Base-by-base conservation (phyloP, 2,888 invertebrate species). In the Ormia ochracea region DNA sequence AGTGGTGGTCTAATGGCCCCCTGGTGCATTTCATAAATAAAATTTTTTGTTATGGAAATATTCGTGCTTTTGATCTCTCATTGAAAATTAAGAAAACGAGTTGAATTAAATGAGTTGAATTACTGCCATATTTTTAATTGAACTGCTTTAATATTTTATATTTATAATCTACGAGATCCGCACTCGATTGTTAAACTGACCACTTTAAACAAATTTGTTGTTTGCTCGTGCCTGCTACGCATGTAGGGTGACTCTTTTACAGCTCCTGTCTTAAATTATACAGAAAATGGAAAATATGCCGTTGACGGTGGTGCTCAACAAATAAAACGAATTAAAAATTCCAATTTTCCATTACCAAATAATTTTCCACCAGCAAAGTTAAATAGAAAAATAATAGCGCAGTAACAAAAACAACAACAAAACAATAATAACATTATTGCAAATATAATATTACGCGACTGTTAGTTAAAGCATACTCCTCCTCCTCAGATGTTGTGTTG, bases 271-370 rank as follows among this genome's bases (percentile, higher is more conserved):
- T 9, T 6, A 12, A n/a, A 1, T 36, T 26, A 43, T 45, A 23
- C 17, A 0, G 12, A 31, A 23, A 63, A 61, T 26, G 28, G 12
- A 65, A 79, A 74, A 75, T 72, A 80, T 75, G 54, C 38, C 79
- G 61, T 72, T 80, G 75, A 76, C 76, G 80, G 72, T 75, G 75
- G 58, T 80, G 81, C 76, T 80, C 72, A 80, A 69, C 74, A 78
- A 78, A 81, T 82, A 83, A 83, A 81, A 81, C 81, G 81, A 78
- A 82, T 82, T 82, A 78, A 83, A n/a, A 80, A 81, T 81, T 82
- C 83, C 83, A 81, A 81, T 82, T 82, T 83, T 75, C 65, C 73
- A 79, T 79, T 79, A 73, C 69, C 72, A 68, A 81, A 78, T 68
- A 76, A 73, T 73, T 68, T 73, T 73, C 72, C 23, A 66, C 4